Evolutionary conservation across 2,797 vertebrate species (phyloP).

Genomic region (Sebastes matsubarae): DNA sequence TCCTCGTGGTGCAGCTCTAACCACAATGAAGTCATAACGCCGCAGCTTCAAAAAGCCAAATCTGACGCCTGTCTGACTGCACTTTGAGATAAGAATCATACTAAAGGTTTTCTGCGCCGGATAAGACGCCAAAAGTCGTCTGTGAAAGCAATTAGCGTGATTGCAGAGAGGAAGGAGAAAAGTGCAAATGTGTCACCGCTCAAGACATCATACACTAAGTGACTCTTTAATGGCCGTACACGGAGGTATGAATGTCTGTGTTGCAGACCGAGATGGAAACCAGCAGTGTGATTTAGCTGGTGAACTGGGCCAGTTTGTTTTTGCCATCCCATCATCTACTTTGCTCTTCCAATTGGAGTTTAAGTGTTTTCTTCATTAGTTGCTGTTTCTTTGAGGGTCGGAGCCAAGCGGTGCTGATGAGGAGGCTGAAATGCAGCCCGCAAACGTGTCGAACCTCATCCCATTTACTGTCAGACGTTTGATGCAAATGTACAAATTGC

Average conservation of each 20-base stretch:
- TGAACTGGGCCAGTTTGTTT: neutral
- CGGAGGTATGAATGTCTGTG: neutral
- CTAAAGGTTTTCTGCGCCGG: constrained; percentile 4
- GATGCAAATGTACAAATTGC: constrained; percentile 73
- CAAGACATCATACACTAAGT: constrained; percentile 26
- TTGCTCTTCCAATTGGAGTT: constrained; percentile 83
- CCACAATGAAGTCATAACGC: constrained; percentile 57
- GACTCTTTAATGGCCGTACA: neutral
- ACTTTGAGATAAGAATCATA: constrained; percentile 59
- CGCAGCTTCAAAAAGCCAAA: constrained; percentile 47
- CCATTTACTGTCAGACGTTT: constrained; percentile 58
- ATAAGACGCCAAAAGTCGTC: constrained; percentile 35
- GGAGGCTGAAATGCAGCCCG: constrained; percentile 76
- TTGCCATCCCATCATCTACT: constrained; percentile 81
- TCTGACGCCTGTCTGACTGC: constrained; percentile 57
- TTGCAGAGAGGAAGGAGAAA: constrained; percentile 71
- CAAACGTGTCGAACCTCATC: constrained; percentile 71
- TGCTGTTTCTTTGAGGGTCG: constrained; percentile 82
- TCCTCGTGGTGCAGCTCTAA: constrained; percentile 8
- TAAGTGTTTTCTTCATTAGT: constrained; percentile 87
- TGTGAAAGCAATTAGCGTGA: constrained; percentile 71
- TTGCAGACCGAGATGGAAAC: neutral
- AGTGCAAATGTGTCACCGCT: constrained; percentile 64
- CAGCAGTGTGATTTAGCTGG: neutral
- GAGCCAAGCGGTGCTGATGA: constrained; percentile 85